These are phyloP conservation scores for Dyspetes luteomarginatus DNA, from an alignment of 2,888 invertebrate genomes.

Conservation along the genomic window DNA sequence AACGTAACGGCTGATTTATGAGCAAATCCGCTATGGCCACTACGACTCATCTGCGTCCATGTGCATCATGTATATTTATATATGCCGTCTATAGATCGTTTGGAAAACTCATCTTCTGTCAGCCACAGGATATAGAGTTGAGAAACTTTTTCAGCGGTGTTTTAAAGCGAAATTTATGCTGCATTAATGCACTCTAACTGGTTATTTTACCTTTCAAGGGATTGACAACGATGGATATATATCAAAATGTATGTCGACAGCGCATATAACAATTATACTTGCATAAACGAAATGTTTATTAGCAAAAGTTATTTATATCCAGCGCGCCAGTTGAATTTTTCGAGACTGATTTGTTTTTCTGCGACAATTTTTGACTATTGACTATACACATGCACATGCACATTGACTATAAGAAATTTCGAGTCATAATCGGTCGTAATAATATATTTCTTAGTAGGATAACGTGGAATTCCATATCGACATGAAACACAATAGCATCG, in stretches of 20 bases:
- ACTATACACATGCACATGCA: too few relatives aligned
- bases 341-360: too few relatives aligned
- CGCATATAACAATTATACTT: not conserved
- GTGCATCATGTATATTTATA: not conserved
- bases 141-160: conserved; percentile 3
- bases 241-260: not conserved
- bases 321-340: too few relatives aligned
- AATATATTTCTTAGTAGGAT: too few relatives aligned
- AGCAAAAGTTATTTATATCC: too few relatives aligned
- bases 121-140: conserved; percentile 21
- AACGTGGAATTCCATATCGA: too few relatives aligned
- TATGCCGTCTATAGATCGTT: conserved; percentile 38
- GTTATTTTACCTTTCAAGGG: not conserved
- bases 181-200: not conserved
- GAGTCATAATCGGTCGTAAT: too few relatives aligned
- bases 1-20: conserved; percentile 77
- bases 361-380: too few relatives aligned
- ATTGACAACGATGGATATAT: not conserved
- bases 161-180: conserved; percentile 12
- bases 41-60: conserved; percentile 43
- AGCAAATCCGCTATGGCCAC: conserved; percentile 64
- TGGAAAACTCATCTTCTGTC: conserved; percentile 28
- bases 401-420: too few relatives aligned
- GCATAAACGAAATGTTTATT: not conserved
- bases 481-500: too few relatives aligned